phyloP scores from a whole-genome alignment of 35 echinoderm and acorn worm genomes.

The Ophiothrix spiculata region DNA sequence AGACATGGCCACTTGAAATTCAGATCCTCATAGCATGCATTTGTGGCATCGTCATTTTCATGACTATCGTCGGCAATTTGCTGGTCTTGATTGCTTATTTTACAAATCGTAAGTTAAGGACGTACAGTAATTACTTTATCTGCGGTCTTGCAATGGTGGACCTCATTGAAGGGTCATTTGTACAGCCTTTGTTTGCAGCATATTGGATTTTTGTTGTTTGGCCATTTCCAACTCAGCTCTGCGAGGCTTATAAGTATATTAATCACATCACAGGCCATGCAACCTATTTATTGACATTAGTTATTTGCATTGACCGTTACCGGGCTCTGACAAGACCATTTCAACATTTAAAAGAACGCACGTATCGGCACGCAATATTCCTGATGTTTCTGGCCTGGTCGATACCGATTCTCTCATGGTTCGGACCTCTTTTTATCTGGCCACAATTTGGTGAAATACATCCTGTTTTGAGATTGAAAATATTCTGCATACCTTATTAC shows the following conservation, averaged over 20 bases:
- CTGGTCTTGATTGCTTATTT: constrained; percentile 38
- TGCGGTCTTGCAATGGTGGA: constrained; percentile 43
- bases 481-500: not conserved
- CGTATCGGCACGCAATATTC: not conserved
- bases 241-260: not conserved
- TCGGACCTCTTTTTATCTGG: not conserved
- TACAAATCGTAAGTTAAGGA: constrained; percentile 17
- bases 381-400: not conserved
- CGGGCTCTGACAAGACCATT: constrained; percentile 8
- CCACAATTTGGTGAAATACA: not conserved
- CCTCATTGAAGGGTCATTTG: not conserved
- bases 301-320: constrained; percentile 32
- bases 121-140: constrained; percentile 53
- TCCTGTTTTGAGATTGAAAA: not conserved
- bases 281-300: not conserved
- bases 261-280: not conserved
- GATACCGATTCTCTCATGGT: not conserved
- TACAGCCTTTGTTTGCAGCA: not conserved
- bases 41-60: not conserved
- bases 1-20: constrained; percentile 24
- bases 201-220: not conserved
- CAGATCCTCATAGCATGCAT: not conserved
- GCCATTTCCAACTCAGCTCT: constrained; percentile 5
- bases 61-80: constrained; percentile 31
- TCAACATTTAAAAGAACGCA: constrained; percentile 8